A percentile compares a stretch with the other conserved stretches of the same genome.
Evolutionary conservation across 2,888 invertebrate genomes (phyloP).

Genomic region (Drosophila kambysellisi): DNA sequence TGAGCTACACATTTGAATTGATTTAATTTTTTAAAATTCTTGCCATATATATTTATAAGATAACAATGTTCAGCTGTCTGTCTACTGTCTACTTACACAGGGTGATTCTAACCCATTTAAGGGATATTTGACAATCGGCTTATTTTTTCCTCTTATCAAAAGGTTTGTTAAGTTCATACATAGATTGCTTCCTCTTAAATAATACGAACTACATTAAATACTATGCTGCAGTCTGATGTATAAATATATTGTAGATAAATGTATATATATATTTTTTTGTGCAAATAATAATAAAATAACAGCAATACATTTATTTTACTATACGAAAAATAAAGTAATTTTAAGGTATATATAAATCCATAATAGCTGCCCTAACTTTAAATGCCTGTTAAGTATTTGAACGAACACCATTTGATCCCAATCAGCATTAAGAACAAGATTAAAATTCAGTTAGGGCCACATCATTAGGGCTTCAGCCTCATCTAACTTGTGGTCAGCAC

Average conservation of each 20-base stretch:
- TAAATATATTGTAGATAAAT: too few relatives aligned
- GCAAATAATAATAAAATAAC: too few relatives aligned
- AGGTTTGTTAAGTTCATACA: background rate
- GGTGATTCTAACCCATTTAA: background rate
- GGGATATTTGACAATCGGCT: background rate
- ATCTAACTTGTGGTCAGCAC: background rate
- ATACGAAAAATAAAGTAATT: background rate
- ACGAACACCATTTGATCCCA: background rate
- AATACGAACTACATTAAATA: background rate
- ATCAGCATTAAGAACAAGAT: background rate
- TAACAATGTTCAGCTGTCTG: too few relatives aligned
- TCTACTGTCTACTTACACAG: background rate
- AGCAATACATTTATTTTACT: background rate
- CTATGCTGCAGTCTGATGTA: background rate
- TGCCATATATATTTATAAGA: background rate
- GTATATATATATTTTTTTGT: background rate
- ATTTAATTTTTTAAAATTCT: background rate
- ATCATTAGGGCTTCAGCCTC: background rate
- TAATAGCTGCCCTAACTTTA: background rate
- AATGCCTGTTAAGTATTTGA: background rate
- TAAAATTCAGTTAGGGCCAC: slow-evolving; percentile 1
- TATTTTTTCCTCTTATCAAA: background rate
- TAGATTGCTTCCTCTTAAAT: background rate
- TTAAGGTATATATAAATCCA: background rate
- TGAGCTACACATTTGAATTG: background rate